phyloP scores from a whole-genome alignment of 2,888 invertebrate genomes.

The Minunthozetes semirufus region DNA sequence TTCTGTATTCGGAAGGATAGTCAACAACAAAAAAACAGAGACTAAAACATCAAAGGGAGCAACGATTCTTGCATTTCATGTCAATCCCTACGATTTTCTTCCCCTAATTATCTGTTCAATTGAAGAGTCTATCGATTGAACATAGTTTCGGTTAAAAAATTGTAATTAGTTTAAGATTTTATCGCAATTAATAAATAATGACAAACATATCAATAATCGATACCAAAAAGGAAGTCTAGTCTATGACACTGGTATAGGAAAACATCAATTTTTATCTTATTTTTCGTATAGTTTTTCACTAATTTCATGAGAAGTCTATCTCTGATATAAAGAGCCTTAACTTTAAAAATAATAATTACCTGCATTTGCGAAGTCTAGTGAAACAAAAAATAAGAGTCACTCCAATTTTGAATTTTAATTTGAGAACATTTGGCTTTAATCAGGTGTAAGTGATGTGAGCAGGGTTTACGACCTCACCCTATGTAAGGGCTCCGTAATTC shows the following conservation, averaged over 20 bases:
- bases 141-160: neutral
- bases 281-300: neutral
- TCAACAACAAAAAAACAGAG: no score
- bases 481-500: no score
- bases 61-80: neutral
- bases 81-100: neutral
- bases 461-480: no score
- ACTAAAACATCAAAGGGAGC: no score
- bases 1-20: no score
- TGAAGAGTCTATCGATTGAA: neutral
- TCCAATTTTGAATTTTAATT: neutral
- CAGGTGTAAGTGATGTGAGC: no score
- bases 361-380: neutral
- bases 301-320: neutral
- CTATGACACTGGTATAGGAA: no score
- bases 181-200: slow-evolving; percentile 2
- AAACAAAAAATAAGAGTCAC: neutral
- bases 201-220: neutral
- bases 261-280: neutral
- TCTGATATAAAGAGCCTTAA: neutral
- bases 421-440: neutral
- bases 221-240: neutral
- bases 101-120: neutral
- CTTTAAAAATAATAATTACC: neutral
- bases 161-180: slow-evolving; percentile 1